Evolutionary conservation across 1,140 invertebrate genomes (phyloP), one percentile per base, ranked within the genome.

Genomic region (Elysia chlorotica): DNA sequence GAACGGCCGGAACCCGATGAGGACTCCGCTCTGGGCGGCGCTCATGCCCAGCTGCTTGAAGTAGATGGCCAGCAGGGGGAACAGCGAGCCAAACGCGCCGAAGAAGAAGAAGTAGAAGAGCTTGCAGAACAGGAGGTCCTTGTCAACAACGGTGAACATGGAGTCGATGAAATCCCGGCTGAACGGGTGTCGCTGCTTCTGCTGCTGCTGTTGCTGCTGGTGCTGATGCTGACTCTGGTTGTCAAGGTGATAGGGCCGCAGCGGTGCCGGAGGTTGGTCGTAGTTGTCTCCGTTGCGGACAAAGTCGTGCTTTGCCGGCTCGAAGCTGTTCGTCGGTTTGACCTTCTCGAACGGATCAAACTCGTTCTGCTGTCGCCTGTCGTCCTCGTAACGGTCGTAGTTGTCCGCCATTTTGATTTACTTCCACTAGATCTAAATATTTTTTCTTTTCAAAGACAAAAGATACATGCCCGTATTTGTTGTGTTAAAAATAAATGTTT

Each of bases 41-140:
- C 97, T 98, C 95, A 99, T 97, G 6, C 96, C 97, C 92, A 99
- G 93, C 88, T 98, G 96, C 79, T 92, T 99, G 89, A 99, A 99
- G 88, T 99, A 99, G 28, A 99, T 95, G 28, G 96, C 97, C 93
- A 99, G 95, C 33, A 99, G 88, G 0, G 98, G 98, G 84, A 99
- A 99, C 0, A 99, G 90, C 0, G 96, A 98, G 5, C 98, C 98
- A 82, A 99, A 99, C 0, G 98, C 97, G 1, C 97, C 96, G 85
- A 99, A 99, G 88, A 99, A 99, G 90, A 99, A 99, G 87, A 99
- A 99, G 87, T 99, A 99, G 87, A 99, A 99, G 19, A 84, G 63
- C 70, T 87, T 87, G 67, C 84, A 82, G 35, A 86, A 80, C 2
- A 87, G 76, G 21, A 87, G 70, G 63, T 86, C 85, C 53, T 79